Evolutionary conservation across 1,140 invertebrate genomes (phyloP), one percentile per base, ranked within the genome.

Genomic region (Battus philenor): DNA sequence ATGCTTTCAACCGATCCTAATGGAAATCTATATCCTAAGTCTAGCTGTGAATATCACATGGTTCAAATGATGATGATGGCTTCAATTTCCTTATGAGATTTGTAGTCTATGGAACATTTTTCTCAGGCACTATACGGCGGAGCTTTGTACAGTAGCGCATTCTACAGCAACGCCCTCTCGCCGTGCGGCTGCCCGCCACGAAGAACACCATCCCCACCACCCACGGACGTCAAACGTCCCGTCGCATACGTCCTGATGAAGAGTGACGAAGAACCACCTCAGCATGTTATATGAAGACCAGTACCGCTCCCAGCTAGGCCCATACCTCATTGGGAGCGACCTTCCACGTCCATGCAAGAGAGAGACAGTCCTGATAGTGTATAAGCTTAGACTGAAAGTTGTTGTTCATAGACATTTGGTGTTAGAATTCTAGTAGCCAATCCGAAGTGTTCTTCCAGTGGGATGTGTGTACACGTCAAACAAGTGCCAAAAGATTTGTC

Each of bases 211-310:
- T 90, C 89, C 59, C 89, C 89, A 2, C 70, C 84, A 7, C 57
- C 27, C 18, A 3, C 77, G 0, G 77, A 81, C 52, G 66, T 83
- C 5, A 83, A 83, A 75, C 86, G 70, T 26, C 81, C 87, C 1
- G 79, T 87, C 5, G 86, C 88, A 4, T 88, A 88, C 59, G 87
- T 89, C 12, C 79, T 89, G 31, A 88, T 88, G 86, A 88, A 88
- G 72, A 86, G 82, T 46, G 87, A 89, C 43, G 87, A 86, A 59
- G 85, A 87, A 54, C 85, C 80, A 0, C 87, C 88, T 0, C 87
- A 87, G 32, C 92, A 93, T 58, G 91, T 94, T 76, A 93, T 93
- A 90, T 94, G 92, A 93, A 93, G 91, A 87, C 92, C 92, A 84
- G 90, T 93, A 88, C 90, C 93, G 91, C 91, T 93, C 83, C 92